Conservation (phyloP, 1,140 invertebrate species). For the Caligus rogercresseyi region DNA sequence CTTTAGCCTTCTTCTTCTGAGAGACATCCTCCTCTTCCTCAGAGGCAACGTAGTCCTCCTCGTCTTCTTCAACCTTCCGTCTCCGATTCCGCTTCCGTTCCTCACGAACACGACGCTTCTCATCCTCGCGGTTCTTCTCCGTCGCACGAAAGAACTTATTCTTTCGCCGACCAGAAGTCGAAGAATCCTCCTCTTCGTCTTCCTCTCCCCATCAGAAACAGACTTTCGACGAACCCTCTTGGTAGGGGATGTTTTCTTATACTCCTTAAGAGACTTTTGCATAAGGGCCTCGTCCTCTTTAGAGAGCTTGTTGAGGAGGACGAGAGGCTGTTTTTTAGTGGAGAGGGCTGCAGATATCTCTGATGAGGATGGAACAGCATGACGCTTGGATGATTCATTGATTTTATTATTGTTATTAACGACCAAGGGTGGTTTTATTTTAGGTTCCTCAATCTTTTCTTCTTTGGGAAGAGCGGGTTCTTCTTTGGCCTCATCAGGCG, state of each 20-base stretch:
- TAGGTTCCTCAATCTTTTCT: slow-evolving; percentile 18
- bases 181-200: background rate
- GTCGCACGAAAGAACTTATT: slow-evolving; percentile 35
- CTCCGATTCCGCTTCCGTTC: slow-evolving; percentile 15
- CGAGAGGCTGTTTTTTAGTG: slow-evolving; percentile 24
- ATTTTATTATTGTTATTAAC: background rate
- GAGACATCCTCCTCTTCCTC: background rate
- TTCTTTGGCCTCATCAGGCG: slow-evolving; percentile 16
- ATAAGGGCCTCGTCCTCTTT: slow-evolving; percentile 40
- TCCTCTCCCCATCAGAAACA: slow-evolving; percentile 18
- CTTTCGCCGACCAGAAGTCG: slow-evolving; percentile 22
- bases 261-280: slow-evolving; percentile 41
- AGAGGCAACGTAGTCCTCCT: slow-evolving; percentile 6
- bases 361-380: too few species aligned
- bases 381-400: background rate
- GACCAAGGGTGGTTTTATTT: background rate
- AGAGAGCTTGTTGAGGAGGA: slow-evolving; percentile 40
- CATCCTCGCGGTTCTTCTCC: slow-evolving; percentile 28
- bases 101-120: slow-evolving; percentile 26
- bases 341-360: too few species aligned
- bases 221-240: slow-evolving; percentile 7
- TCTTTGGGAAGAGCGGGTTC: background rate
- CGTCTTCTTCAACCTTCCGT: slow-evolving; percentile 11
- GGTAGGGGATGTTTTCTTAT: too few species aligned
- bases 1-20: slow-evolving; percentile 21